Percentiles rank a stretch among this genome's conserved stretches.
Conservation (phyloP, 1,140 invertebrate species). For the Aphaenogaster ashmeadi region DNA sequence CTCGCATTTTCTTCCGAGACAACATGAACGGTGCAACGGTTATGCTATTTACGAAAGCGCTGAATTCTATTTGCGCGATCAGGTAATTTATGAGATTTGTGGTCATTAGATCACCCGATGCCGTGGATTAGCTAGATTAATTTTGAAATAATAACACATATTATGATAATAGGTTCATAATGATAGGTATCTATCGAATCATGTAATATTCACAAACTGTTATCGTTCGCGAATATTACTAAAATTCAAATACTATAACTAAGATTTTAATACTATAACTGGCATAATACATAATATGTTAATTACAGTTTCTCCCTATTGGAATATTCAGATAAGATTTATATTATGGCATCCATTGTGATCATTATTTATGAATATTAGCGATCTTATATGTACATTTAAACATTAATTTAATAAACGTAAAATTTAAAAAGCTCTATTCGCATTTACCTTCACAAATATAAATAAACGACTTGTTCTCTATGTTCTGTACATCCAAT, state of each 20-base stretch:
- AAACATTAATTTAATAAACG: not conserved
- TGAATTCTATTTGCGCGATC: conserved; percentile 15
- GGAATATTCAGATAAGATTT: conserved; percentile 21
- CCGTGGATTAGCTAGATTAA: conserved; percentile 11
- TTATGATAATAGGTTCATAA: conserved; percentile 1
- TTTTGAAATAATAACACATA: conserved; percentile 13
- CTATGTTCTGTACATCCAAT: not conserved
- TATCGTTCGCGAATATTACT: not conserved
- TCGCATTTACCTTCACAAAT: not conserved
- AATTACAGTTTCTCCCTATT: not conserved
- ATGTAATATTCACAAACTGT: conserved; percentile 6
- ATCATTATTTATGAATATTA: not conserved
- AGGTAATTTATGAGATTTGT: conserved; percentile 20
- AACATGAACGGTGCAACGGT: not conserved
- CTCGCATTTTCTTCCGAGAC: not conserved
- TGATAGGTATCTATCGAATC: conserved; percentile 8
- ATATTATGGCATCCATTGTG: not conserved
- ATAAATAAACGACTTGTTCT: conserved; percentile 29
- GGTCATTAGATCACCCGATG: not conserved
- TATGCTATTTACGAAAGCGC: not conserved
- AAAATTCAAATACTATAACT: too few species aligned
- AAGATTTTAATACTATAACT: conserved; percentile 10
- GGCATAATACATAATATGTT: not conserved
- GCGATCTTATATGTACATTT: not conserved
- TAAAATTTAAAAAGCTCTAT: not conserved